Base-by-base conservation (phyloP, 2,888 invertebrate species). In the Diaperis boleti region DNA sequence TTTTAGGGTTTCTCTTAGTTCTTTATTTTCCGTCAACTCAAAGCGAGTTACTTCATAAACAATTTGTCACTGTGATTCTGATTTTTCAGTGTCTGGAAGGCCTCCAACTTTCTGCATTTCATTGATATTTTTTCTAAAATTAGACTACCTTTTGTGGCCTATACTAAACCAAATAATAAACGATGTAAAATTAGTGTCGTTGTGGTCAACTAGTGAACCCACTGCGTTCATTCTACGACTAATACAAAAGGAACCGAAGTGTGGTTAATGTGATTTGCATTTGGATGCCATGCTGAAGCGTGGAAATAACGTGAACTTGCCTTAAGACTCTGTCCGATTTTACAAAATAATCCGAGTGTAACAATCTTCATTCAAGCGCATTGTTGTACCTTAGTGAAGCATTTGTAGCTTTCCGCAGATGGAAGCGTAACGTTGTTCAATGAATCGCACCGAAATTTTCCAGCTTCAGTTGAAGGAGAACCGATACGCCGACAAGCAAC, bases 291-390 rank as follows among this genome's bases (percentile, higher is more conserved):
- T 31, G 29, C 31, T 17, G 31, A 42, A 54, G 42, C 42, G 41
- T 17, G 54, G 54, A 54, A 50, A 52, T 52, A 42, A 54, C 54
- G 26, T 18, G 29, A 26, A 54, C 54, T 52, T 22, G 52, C 52
- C 37, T 42, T 54, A 54, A 54, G 54, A 41, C 42, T 52, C 13
- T 29, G 54, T 26, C 56, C 22, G 35, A 33, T 56, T 56, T 56
- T 35, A 33, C 56, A 45, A 26, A 56, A 44, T 45, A 56, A 56
- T 56, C 37, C 56, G 10, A 56, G 33, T 35, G 56, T 56, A 56
- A 56, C 56, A 22, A 45, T 56, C 56, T 56, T 56, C 45, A 56
- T 56, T 56, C 44, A 45, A 56, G 44, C 54, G 54, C 45, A 44
- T 56, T 56, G 56, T 56, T 54, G 45, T 42, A 42, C 55, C 55